These are phyloP conservation scores for Mesorhabditis spiculigera DNA, from an alignment of 2,888 invertebrate species.

Conservation along the genomic window DNA sequence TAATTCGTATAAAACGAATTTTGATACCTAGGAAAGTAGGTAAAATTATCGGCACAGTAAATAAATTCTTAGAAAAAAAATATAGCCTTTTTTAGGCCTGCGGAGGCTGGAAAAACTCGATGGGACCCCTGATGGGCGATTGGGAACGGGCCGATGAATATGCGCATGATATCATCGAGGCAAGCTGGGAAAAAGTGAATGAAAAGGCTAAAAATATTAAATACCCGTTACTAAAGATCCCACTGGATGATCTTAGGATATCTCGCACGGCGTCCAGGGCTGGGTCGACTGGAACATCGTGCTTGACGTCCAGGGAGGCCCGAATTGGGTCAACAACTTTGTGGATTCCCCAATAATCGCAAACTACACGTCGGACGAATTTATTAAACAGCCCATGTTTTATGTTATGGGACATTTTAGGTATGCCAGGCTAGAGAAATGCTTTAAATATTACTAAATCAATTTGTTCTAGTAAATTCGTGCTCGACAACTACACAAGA, in stretches of 20 bases:
- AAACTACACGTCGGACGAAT: constrained; percentile 68
- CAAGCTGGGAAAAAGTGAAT: background rate
- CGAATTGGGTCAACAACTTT: constrained; percentile 70
- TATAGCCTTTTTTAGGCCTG: constrained; percentile 9
- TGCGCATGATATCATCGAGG: constrained; percentile 60
- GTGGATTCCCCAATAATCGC: constrained; percentile 77
- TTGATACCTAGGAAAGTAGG: too few relatives aligned
- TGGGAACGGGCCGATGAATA: constrained; percentile 73
- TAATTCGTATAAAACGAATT: background rate
- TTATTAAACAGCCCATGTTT: constrained; percentile 82
- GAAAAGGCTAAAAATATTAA: too few relatives aligned
- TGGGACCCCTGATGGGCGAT: constrained; percentile 69
- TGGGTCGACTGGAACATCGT: constrained; percentile 87
- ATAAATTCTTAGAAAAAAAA: background rate
- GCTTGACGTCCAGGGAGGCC: constrained; percentile 64
- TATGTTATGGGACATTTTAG: constrained; percentile 75
- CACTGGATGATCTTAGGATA: too few relatives aligned
- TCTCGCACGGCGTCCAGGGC: constrained; percentile 73
- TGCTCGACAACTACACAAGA: background rate
- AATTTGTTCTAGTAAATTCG: background rate
- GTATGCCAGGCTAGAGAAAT: constrained; percentile 28
- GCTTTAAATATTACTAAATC: too few relatives aligned
- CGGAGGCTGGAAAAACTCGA: background rate
- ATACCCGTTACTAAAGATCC: too few relatives aligned
- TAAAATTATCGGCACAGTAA: background rate